Base-by-base conservation (phyloP, 2,888 invertebrate genomes). In the Microchrysa polita region DNA sequence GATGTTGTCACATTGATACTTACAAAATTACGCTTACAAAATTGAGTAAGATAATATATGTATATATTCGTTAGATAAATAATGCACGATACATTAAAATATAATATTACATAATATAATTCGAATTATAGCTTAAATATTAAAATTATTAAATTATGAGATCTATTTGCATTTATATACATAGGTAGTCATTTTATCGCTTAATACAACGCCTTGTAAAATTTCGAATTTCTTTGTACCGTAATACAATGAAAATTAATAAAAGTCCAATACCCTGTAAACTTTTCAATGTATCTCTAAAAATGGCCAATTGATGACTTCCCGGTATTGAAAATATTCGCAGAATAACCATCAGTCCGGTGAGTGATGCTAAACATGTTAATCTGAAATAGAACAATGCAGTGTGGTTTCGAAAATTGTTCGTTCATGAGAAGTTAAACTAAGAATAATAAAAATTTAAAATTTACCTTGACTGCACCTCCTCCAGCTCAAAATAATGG, bases 261-360 rank as follows among this genome's bases (percentile, higher is more conserved):
- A 55, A 27, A 40, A 69, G 55, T 55, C 34, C 18, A 1, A 40
- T 7, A 18, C 69, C 69, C 18, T 69, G 55, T 9, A 55, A 40
- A n/a, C 69, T 69, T 18, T 57, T 55, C 40, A 69, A 57, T 7
- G n/a, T 34, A 40, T 52, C 40, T 10, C 69, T 55, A 12, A 55
- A 1, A 14, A 55, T 20, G 12, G 55, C 22, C 14, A 55, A 16
- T 1, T 40, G 22, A 1, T 5, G 2, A 57, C 55, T 55, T 12
- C 69, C 69, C 1, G 69, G 69, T 20, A 69, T 10, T 18, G 5
- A 40, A 57, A 69, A 69, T 69, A 55, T 55, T 57, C 69, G 18
- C 34, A 69, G n/a, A 18, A 57, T 69, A 1, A 57, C 20, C 53
- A 69, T 18, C 5, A 69, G 20, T 20, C 69, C 53, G 9, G 57